Conservation (phyloP, 2,113 vertebrate species). For the Raphicerus campestris region DNA sequence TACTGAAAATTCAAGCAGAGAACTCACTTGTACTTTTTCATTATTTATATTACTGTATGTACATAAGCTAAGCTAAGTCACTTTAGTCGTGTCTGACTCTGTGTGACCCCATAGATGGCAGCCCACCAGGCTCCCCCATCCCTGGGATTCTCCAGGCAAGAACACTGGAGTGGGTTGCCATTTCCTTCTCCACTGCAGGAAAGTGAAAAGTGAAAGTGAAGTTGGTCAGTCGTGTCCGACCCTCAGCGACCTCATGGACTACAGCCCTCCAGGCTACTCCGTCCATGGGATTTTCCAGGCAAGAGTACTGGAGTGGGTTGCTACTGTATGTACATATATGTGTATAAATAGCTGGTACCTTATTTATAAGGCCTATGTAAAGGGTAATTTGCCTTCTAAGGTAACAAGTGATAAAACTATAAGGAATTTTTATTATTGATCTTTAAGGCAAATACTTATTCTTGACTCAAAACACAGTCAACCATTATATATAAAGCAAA, state of each 20-base stretch:
- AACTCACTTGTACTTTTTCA: neutral
- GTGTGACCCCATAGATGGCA: too few relatives aligned
- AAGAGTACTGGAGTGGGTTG: too few relatives aligned
- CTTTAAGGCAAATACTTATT: neutral
- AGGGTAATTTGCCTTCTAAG: neutral
- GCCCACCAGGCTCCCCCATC: too few relatives aligned
- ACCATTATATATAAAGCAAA: neutral
- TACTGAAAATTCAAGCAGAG: slow-evolving; percentile 19
- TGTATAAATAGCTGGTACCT: neutral
- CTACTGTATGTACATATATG: neutral
- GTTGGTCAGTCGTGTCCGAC: too few relatives aligned
- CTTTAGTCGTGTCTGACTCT: too few relatives aligned
- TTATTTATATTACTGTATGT: neutral
- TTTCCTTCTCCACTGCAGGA: too few relatives aligned
- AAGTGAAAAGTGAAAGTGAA: too few relatives aligned
- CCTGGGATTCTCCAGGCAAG: too few relatives aligned
- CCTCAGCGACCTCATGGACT: too few relatives aligned
- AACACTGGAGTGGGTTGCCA: too few relatives aligned
- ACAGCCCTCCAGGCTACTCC: too few relatives aligned
- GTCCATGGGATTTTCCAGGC: too few relatives aligned
- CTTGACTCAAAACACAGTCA: neutral
- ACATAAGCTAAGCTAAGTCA: neutral
- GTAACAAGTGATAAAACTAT: neutral
- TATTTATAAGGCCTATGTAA: neutral
- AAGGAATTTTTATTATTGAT: neutral